Percentiles rank a stretch among this genome's conserved stretches.
phyloP scores from a whole-genome alignment of 1,140 invertebrate genomes.

The Meteorus sp. region DNA sequence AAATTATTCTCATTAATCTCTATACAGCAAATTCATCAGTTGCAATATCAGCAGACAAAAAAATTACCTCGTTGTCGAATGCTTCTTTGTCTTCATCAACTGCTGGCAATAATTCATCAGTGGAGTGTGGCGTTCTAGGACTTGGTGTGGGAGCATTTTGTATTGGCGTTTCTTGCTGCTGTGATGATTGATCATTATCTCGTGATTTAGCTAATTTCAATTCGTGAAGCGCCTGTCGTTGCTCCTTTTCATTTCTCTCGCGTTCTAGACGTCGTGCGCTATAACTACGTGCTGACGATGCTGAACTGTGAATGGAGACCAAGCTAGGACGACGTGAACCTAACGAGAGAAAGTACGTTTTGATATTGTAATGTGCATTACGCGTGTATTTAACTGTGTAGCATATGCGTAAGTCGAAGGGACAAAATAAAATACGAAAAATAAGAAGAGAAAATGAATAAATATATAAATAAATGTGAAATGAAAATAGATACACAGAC shows the following conservation, averaged over 20 bases:
- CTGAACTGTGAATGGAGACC: slow-evolving; percentile 77
- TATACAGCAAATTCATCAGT: too few relatives aligned
- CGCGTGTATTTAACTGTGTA: too few relatives aligned
- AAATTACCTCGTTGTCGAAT: slow-evolving; percentile 50
- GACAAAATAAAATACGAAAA: too few relatives aligned
- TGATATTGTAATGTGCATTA: slow-evolving; percentile 4
- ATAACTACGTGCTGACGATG: slow-evolving; percentile 77
- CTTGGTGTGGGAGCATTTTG: slow-evolving; percentile 71
- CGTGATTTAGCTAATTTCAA: slow-evolving; percentile 66
- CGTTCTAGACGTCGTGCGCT: slow-evolving; percentile 74
- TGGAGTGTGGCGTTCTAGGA: slow-evolving; percentile 74
- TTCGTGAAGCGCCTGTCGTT: slow-evolving; percentile 70
- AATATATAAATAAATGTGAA: too few relatives aligned
- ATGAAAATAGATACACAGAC: too few relatives aligned
- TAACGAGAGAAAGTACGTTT: slow-evolving; percentile 44
- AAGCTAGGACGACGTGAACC: slow-evolving; percentile 81
- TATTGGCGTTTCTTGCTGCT: slow-evolving; percentile 41
- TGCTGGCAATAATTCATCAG: slow-evolving; percentile 74
- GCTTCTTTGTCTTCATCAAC: slow-evolving; percentile 73
- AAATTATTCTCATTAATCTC: too few relatives aligned
- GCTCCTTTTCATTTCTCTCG: slow-evolving; percentile 76
- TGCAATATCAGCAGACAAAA: neutral
- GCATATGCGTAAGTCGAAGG: too few relatives aligned
- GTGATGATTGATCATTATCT: slow-evolving; percentile 40
- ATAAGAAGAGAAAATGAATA: too few relatives aligned